Evolutionary conservation across 2,888 invertebrate genomes (phyloP).

Genomic region (Hyalella azteca): DNA sequence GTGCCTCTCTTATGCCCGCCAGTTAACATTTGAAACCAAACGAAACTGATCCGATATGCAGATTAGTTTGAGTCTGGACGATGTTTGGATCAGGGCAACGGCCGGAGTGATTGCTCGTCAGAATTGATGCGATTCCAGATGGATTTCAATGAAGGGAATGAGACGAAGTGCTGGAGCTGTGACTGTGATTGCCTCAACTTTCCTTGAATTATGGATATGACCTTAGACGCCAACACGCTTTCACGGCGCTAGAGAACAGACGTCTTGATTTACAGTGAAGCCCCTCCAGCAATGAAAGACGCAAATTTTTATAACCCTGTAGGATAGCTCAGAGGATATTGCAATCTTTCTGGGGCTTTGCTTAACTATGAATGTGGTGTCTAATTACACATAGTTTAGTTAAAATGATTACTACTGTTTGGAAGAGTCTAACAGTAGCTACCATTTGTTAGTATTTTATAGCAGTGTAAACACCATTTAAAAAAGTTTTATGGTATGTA

Average conservation of each 20-base stretch:
- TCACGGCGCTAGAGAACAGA: neutral
- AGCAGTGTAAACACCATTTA: too few relatives aligned
- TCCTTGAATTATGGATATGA: neutral
- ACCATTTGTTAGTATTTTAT: too few relatives aligned
- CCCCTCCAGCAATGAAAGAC: too few relatives aligned
- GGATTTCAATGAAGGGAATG: conserved; percentile 32
- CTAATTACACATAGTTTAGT: too few relatives aligned
- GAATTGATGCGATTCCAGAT: conserved; percentile 24
- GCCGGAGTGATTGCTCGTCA: conserved; percentile 14
- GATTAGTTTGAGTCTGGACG: conserved; percentile 28
- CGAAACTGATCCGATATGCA: conserved; percentile 33
- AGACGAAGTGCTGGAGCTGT: neutral
- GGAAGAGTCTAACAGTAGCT: too few relatives aligned
- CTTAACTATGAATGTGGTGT: too few relatives aligned
- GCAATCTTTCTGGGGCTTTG: too few relatives aligned
- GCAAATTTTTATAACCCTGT: too few relatives aligned
- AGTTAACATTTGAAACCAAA: conserved; percentile 29
- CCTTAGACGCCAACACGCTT: neutral
- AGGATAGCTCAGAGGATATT: too few relatives aligned
- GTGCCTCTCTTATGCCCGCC: neutral
- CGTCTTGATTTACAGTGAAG: too few relatives aligned
- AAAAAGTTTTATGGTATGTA: too few relatives aligned
- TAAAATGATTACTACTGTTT: too few relatives aligned
- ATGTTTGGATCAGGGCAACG: conserved; percentile 21
- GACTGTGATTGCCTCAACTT: neutral